Conservation (phyloP, 2,113 vertebrate genomes). For the Pygoscelis adeliae region DNA sequence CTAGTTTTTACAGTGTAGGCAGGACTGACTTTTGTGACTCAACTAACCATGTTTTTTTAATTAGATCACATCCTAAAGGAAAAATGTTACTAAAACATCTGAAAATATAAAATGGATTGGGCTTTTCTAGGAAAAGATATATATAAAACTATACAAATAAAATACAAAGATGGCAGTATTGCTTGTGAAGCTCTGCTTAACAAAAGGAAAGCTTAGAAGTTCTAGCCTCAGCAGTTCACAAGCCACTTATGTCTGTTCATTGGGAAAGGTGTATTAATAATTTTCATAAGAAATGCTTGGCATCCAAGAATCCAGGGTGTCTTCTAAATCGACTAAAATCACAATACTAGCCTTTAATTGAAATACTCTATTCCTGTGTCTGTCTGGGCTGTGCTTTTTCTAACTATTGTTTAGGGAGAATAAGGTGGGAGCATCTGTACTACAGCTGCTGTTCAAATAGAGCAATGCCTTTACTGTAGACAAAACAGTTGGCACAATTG, state of each 20-base stretch:
- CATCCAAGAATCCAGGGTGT: background rate
- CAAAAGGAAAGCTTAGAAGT: background rate
- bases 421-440: conserved; percentile 49
- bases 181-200: conserved; percentile 16
- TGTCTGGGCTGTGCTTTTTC: background rate
- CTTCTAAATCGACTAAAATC: background rate
- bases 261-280: background rate
- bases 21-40: conserved; percentile 21
- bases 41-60: conserved; percentile 51
- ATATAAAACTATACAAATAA: background rate
- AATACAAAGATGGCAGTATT: background rate
- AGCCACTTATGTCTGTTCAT: background rate
- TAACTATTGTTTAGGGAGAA: conserved; percentile 6
- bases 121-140: background rate
- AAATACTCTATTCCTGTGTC: conserved; percentile 1
- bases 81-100: conserved; percentile 10
- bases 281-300: conserved; percentile 10
- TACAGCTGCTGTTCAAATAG: conserved; percentile 38
- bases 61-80: conserved; percentile 61
- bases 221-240: background rate
- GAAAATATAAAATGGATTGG: conserved; percentile 29
- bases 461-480: conserved; percentile 51
- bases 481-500: conserved; percentile 46
- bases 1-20: background rate
- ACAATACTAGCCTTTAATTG: background rate